Percentiles rank a stretch among this genome's conserved stretches.
phyloP scores from a whole-genome alignment of 2,113 vertebrate genomes.

The Anhinga anhinga region DNA sequence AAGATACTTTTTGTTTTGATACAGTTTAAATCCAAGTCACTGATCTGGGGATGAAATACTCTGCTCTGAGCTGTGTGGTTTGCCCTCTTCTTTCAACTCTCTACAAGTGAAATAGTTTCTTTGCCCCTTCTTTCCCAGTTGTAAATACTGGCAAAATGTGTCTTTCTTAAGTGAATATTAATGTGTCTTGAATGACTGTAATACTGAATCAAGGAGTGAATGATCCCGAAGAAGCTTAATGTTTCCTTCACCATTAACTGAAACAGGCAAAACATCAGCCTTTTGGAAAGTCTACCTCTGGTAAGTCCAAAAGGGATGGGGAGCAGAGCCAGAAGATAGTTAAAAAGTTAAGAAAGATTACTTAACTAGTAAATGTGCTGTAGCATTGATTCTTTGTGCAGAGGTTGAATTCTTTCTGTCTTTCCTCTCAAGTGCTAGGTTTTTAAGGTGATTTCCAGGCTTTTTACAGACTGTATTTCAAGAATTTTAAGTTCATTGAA shows the following conservation, averaged over 20 bases:
- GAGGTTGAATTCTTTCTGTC: slow-evolving; percentile 11
- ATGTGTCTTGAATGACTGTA: neutral
- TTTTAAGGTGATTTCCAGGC: slow-evolving; percentile 31
- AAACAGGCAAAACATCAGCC: neutral
- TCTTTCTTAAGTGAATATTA: neutral
- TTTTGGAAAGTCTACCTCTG: neutral
- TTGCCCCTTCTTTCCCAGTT: neutral
- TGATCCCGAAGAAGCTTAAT: neutral
- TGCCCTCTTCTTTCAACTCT: neutral
- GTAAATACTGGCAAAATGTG: neutral
- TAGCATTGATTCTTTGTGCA: neutral
- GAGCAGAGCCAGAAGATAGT: neutral
- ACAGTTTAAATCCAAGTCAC: neutral
- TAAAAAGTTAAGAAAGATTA: slow-evolving; percentile 6
- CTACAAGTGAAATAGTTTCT: neutral
- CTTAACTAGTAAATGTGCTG: neutral
- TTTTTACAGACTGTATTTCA: neutral
- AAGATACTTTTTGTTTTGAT: neutral
- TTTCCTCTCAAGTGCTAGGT: neutral
- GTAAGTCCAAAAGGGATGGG: neutral
- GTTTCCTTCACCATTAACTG: neutral
- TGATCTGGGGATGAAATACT: neutral
- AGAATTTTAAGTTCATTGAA: slow-evolving; percentile 4
- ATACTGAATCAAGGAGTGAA: neutral
- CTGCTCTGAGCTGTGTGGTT: neutral